Evolutionary conservation across 2,888 invertebrate genomes (phyloP).

Genomic region (Crepidodera aurea): DNA sequence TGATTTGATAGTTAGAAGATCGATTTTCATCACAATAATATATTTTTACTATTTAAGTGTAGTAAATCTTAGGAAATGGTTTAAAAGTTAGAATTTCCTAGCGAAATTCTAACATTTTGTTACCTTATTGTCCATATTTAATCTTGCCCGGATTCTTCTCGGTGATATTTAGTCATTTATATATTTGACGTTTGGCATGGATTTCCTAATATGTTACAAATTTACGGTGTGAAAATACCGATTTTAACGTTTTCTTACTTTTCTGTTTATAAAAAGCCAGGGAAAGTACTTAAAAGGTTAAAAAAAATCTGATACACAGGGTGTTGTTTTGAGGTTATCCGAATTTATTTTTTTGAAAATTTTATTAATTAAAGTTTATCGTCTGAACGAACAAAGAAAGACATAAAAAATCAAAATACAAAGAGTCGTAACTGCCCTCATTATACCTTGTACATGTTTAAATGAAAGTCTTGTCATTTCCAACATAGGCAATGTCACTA

Average conservation of each 20-base stretch:
- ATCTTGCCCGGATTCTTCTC: constrained; percentile 27
- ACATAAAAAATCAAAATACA: too few relatives aligned
- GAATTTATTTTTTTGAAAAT: too few relatives aligned
- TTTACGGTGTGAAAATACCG: not conserved
- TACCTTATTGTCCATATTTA: constrained; percentile 26
- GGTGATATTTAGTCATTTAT: constrained; percentile 24
- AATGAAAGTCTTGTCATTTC: too few relatives aligned
- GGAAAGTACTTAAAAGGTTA: too few relatives aligned
- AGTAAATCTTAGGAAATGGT: constrained; percentile 9
- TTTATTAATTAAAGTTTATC: too few relatives aligned
- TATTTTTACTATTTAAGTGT: not conserved
- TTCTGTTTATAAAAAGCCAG: too few relatives aligned
- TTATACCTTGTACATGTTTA: too few relatives aligned
- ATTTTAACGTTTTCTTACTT: not conserved
- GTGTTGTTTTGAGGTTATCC: too few relatives aligned
- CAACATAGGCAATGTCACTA: too few relatives aligned
- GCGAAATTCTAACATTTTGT: constrained; percentile 16
- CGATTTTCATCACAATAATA: not conserved
- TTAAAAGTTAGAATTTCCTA: constrained; percentile 6
- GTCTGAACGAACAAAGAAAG: too few relatives aligned
- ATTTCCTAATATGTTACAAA: not conserved
- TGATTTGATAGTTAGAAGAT: constrained; percentile 1
- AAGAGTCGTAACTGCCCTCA: too few relatives aligned
- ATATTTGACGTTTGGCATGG: constrained; percentile 6
- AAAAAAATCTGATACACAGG: too few relatives aligned